Evolutionary conservation across 2,113 vertebrate genomes (phyloP).

Genomic region (Saguinus midas): DNA sequence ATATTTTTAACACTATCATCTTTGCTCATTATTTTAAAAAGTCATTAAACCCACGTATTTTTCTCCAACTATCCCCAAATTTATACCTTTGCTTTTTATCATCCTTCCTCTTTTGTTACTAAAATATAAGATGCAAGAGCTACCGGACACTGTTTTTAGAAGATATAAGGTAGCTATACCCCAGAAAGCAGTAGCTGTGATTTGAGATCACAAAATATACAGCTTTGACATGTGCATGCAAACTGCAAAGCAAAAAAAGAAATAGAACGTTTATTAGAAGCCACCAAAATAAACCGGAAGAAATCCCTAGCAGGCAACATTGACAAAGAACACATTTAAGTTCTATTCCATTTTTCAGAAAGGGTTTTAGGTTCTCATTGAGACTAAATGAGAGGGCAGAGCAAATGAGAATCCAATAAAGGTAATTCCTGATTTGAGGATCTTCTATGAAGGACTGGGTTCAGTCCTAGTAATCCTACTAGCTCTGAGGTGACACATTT

Average conservation of each 20-base stretch:
- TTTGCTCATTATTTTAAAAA: background rate
- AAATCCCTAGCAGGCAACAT: background rate
- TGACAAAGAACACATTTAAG: background rate
- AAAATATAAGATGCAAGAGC: conserved; percentile 23
- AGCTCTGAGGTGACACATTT: background rate
- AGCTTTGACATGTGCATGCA: background rate
- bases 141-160: background rate
- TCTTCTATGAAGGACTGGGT: background rate
- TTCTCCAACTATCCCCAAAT: background rate
- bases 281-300: background rate
- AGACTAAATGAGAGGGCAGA: conserved; percentile 17
- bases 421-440: background rate
- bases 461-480: background rate
- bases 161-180: background rate
- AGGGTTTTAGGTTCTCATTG: background rate
- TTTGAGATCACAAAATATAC: background rate
- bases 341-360: background rate
- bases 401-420: background rate
- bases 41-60: background rate
- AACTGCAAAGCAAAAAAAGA: background rate
- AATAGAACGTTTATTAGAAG: background rate
- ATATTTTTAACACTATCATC: conserved; percentile 30
- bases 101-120: conserved; percentile 23
- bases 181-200: conserved; percentile 15
- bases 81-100: background rate